Conservation (phyloP, 1,140 invertebrate genomes). For the Gryllus bimaculatus region DNA sequence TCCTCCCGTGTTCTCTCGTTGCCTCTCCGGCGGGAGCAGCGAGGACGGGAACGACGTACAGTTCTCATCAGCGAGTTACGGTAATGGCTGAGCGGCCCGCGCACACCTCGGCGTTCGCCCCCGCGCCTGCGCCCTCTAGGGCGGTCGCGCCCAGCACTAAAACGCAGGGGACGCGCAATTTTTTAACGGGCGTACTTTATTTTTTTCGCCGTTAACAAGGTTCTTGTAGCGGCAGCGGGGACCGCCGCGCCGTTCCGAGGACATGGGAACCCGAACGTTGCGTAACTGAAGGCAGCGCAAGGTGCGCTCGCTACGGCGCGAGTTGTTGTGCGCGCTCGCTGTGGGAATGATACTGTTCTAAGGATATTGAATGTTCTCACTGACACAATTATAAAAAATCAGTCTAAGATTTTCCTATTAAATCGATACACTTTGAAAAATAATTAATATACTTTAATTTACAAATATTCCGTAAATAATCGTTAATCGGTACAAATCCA, state of each 20-base stretch:
- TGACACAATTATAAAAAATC: no score
- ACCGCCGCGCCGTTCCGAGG: no score
- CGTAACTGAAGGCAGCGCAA: not conserved
- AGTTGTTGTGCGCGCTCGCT: no score
- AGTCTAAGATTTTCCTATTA: no score
- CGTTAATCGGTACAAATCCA: no score
- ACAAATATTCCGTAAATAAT: no score
- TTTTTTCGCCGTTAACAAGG: constrained; percentile 1
- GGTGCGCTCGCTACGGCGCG: not conserved
- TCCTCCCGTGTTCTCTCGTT: no score
- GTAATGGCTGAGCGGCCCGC: not conserved
- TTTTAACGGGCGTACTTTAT: not conserved
- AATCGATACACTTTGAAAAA: no score
- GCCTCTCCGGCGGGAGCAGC: not conserved
- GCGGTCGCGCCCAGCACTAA: not conserved
- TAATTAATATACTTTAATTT: no score
- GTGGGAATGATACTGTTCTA: no score
- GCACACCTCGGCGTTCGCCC: not conserved
- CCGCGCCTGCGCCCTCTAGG: no score
- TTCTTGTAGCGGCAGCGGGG: not conserved
- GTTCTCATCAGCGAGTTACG: not conserved
- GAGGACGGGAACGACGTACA: not conserved
- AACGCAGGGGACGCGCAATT: not conserved
- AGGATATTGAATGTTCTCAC: no score
- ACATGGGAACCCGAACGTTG: not conserved